Evolutionary conservation across 2,113 vertebrate species (phyloP).

Genomic region (Chrysochloris asiatica): DNA sequence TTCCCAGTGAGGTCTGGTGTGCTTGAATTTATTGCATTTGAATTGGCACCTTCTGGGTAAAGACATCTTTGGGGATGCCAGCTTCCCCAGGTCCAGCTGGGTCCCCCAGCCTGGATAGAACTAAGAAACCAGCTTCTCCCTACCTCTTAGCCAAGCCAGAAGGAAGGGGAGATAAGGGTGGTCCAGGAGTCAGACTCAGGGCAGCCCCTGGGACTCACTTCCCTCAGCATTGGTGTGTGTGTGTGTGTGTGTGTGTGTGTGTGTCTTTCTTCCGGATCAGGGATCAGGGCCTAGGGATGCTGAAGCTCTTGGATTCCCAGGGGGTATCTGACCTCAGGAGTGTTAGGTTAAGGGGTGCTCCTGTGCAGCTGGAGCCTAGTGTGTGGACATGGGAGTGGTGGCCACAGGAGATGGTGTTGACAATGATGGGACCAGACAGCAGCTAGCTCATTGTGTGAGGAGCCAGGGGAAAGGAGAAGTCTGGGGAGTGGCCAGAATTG

Average conservation of each 20-base stretch:
- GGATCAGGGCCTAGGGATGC: not conserved
- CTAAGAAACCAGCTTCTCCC: not conserved
- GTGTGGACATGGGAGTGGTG: not conserved
- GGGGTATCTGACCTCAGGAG: not conserved
- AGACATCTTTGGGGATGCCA: slow-evolving; percentile 2
- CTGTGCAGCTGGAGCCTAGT: not conserved
- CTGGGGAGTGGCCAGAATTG: not conserved
- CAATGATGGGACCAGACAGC: not conserved
- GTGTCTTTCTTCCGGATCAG: not conserved
- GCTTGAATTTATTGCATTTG: slow-evolving; percentile 55
- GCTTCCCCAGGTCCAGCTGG: not conserved
- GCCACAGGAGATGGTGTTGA: not conserved
- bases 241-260: not conserved
- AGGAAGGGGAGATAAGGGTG: not conserved
- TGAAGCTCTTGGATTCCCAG: not conserved
- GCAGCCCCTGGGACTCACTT: not conserved
- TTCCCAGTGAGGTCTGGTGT: not conserved
- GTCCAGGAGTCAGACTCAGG: slow-evolving; percentile 3
- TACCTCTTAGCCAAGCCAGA: not conserved
- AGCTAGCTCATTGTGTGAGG: slow-evolving; percentile 2
- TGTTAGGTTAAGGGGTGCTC: not conserved
- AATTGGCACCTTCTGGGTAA: not conserved
- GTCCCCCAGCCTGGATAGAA: not conserved
- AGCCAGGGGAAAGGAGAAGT: not conserved
- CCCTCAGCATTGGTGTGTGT: not conserved